Evolutionary conservation across 37 sponge, comb jelly and placozoan species (phyloP).

Genomic region (Dysidea cf. avara): DNA sequence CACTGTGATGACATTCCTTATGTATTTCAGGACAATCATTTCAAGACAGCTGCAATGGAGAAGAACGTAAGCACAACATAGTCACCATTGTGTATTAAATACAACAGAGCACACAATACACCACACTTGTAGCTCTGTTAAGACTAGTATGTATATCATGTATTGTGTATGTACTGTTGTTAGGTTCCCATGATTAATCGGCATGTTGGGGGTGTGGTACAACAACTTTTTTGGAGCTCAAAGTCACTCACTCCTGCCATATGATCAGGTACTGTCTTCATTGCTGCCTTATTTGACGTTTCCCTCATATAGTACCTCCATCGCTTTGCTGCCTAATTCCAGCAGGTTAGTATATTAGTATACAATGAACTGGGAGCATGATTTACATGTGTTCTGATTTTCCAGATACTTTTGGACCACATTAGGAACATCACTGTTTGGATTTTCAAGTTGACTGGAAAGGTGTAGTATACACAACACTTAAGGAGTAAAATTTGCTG

Average conservation of each 20-base stretch:
- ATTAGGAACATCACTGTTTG: too few species aligned
- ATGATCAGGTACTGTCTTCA: constrained; percentile 99
- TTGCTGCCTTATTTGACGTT: too few species aligned
- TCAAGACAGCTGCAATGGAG: constrained; percentile 86
- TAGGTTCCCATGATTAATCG: constrained; percentile 93
- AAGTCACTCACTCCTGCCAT: constrained; percentile 94
- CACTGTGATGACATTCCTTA: too few species aligned
- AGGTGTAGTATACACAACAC: too few species aligned
- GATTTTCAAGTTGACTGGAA: too few species aligned
- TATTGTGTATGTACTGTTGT: background rate
- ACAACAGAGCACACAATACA: background rate
- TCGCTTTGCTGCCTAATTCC: constrained; percentile 98
- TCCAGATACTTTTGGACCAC: too few species aligned
- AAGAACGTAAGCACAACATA: constrained; percentile 93
- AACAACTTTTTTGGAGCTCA: constrained; percentile 98
- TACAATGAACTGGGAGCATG: too few species aligned
- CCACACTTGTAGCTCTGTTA: too few species aligned
- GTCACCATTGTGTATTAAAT: too few species aligned
- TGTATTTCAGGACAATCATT: constrained; percentile 84
- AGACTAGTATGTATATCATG: too few species aligned
- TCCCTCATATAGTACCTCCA: constrained; percentile 78
- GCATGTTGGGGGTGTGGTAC: constrained; percentile 97
- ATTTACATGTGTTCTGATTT: too few species aligned
- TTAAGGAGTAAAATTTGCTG: too few species aligned
- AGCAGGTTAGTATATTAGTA: constrained; percentile 91